Base-by-base conservation (phyloP, 2,888 invertebrate genomes). In the Dynastes maya region DNA sequence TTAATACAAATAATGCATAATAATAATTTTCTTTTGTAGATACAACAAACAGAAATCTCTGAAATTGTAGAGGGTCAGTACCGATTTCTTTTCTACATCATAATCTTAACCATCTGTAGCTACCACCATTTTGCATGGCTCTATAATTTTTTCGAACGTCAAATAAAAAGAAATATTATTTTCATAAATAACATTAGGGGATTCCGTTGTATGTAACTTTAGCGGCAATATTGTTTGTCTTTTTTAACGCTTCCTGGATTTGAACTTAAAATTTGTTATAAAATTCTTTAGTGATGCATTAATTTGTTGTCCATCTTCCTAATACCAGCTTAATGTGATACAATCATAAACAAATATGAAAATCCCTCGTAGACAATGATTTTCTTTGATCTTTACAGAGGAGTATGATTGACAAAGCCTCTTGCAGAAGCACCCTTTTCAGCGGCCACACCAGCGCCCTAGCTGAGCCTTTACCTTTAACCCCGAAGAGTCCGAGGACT, bases 361-460 rank as follows among this genome's bases (percentile, higher is more conserved):
- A 45, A 45, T 11, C 11, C 45, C 2, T 45, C 45, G 2, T 45
- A 8, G 11, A 8, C 2, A 11, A 45, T 45, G 2, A 11, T 51
- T 8, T 65, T 22, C 9, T 70, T 32, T 9, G 63, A 64, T 80
- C 32, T 32, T 80, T 80, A 27, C 65, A 82, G 82, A 80, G 76
- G 45, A 80, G 80, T 5, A 63, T 82, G 27, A 63, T 68, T 13
- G 64, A 53, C 22, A 81, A 79, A 27, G 64, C 49, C 13, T 49
- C 74, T n/a, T 80, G 81, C 51, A 76, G 82, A 3, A 82, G 82
- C 22, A 82, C 82, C 16, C 1, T 80, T 6, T 79, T 78, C 63
- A n/a, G 13, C 0, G 76, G 67, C 3, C 22, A 27, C 1, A 49
- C n/a, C 1, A 45, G 51, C 2, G 8, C 11, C 0, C 55, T 80